phyloP scores from a whole-genome alignment of 1,140 invertebrate species.

The Lasioglossum baleicum region DNA sequence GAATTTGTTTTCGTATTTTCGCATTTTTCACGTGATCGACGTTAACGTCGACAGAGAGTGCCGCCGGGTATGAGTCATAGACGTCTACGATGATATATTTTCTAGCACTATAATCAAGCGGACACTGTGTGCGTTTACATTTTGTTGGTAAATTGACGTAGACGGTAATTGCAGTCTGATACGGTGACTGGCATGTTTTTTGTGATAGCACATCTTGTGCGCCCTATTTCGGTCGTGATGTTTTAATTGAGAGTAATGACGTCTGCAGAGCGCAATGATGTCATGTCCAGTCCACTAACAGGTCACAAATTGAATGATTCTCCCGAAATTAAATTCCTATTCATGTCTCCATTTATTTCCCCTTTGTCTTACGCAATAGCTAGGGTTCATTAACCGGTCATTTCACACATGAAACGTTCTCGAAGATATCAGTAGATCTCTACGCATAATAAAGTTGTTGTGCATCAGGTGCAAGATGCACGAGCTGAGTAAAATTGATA shows the following conservation, averaged over 20 bases:
- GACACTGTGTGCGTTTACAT: background rate
- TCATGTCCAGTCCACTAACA: background rate
- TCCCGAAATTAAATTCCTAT: too few relatives aligned
- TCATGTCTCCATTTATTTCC: too few relatives aligned
- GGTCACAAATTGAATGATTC: too few relatives aligned
- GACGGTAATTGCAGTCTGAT: slow-evolving; percentile 33
- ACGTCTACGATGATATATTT: slow-evolving; percentile 26
- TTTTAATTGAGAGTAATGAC: slow-evolving; percentile 4
- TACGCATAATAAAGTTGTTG: too few relatives aligned
- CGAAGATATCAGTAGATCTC: too few relatives aligned
- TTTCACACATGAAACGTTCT: too few relatives aligned
- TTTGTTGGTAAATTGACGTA: slow-evolving; percentile 9
- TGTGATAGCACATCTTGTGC: slow-evolving; percentile 21
- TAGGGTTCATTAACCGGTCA: too few relatives aligned
- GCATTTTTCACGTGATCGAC: slow-evolving; percentile 24
- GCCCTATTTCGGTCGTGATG: background rate
- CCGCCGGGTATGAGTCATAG: slow-evolving; percentile 26
- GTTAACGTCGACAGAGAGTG: slow-evolving; percentile 19
- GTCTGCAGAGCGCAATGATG: background rate
- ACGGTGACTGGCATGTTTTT: slow-evolving; percentile 36
- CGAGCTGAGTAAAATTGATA: too few relatives aligned
- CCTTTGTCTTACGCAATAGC: too few relatives aligned
- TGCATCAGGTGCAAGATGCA: too few relatives aligned
- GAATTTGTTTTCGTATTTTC: slow-evolving; percentile 17
- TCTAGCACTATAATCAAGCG: slow-evolving; percentile 21